Evolutionary conservation across 1,140 invertebrate species (phyloP).

Genomic region (Drosophila athabasca): DNA sequence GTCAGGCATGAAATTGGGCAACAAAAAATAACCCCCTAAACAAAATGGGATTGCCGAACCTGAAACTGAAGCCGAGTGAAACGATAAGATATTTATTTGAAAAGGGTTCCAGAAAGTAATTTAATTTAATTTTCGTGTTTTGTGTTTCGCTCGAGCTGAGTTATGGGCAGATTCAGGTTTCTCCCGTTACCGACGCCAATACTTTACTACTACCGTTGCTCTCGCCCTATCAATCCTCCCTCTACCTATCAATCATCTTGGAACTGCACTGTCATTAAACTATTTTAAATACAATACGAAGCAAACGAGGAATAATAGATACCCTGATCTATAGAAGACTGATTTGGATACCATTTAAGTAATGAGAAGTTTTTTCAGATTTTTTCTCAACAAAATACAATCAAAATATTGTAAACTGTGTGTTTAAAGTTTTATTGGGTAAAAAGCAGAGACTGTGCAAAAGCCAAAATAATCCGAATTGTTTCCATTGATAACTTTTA

Average conservation of each 20-base stretch:
- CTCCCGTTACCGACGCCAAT: slow-evolving; percentile 1
- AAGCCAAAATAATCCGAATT: no score
- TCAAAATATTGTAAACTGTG: no score
- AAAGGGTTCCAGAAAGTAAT: slow-evolving; percentile 1
- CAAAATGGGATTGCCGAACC: neutral
- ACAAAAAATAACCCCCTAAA: neutral
- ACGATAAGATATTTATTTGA: slow-evolving; percentile 37
- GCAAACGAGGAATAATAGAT: no score
- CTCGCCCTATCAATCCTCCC: slow-evolving; percentile 1
- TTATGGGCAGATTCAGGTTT: slow-evolving; percentile 26
- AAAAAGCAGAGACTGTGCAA: no score
- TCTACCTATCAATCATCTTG: slow-evolving; percentile 20
- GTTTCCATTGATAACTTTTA: no score
- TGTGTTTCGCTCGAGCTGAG: slow-evolving; percentile 16
- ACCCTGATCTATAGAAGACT: no score
- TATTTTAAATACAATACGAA: no score
- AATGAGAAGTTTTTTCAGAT: no score
- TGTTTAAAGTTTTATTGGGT: no score
- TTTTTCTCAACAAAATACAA: no score
- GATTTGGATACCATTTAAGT: no score
- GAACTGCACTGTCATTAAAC: no score
- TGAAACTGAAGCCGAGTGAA: slow-evolving; percentile 2
- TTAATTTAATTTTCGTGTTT: slow-evolving; percentile 29
- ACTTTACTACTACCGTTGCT: slow-evolving; percentile 5
- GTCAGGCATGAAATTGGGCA: neutral